Conservation (phyloP, 1,140 invertebrate species). For the Tenebrio molitor region DNA sequence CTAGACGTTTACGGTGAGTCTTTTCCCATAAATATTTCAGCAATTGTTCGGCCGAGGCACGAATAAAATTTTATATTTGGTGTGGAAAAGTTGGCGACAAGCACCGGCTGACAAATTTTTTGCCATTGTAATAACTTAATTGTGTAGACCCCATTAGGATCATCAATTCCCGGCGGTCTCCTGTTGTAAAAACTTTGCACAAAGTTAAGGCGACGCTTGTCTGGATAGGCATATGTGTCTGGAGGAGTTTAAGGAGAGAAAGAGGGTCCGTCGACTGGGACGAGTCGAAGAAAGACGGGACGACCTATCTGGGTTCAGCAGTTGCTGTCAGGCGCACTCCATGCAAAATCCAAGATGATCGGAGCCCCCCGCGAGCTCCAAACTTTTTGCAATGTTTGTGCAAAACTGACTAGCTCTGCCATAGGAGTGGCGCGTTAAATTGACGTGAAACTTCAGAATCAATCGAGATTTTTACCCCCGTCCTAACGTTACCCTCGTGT, state of each 20-base stretch:
- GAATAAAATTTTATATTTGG: conserved; percentile 24
- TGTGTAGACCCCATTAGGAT: conserved; percentile 30
- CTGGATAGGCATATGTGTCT: conserved; percentile 31
- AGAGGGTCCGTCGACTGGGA: neutral
- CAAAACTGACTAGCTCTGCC: neutral
- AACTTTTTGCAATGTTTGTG: conserved; percentile 21
- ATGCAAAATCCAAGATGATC: conserved; percentile 21
- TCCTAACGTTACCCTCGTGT: neutral
- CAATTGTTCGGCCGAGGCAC: neutral
- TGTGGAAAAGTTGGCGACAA: no score
- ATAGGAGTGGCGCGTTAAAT: neutral
- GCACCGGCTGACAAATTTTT: conserved; percentile 20
- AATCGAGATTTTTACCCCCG: neutral
- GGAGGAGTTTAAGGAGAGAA: conserved; percentile 2
- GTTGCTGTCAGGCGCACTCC: conserved; percentile 5
- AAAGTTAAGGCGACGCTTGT: conserved; percentile 19
- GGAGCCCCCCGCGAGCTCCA: neutral
- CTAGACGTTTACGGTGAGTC: conserved; percentile 80
- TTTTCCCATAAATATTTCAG: conserved; percentile 51
- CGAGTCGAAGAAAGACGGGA: neutral
- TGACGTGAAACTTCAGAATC: neutral
- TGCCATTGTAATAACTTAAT: conserved; percentile 32
- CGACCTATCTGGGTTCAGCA: conserved; percentile 21
- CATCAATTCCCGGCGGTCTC: conserved; percentile 23
- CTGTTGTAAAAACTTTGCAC: conserved; percentile 22